Percentiles rank a stretch among this genome's conserved stretches.
Conservation (phyloP, 2,113 vertebrate species). For the Naja naja region DNA sequence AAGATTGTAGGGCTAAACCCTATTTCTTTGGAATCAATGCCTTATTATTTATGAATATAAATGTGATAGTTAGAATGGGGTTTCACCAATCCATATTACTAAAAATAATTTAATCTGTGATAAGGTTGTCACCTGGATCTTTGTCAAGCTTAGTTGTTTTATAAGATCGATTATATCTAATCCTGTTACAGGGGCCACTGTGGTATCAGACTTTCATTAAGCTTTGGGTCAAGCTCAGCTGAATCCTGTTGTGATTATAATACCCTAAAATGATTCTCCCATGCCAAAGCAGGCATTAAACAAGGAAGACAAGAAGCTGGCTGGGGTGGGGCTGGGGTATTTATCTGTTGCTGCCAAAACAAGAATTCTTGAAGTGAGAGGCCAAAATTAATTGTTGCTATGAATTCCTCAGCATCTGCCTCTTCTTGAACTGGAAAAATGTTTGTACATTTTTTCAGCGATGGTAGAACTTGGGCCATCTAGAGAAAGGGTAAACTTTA, state of each 20-base stretch:
- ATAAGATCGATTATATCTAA: background rate
- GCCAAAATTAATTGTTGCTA: background rate
- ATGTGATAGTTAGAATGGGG: background rate
- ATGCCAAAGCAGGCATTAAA: background rate
- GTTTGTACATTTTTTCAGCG: background rate
- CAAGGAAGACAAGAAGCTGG: background rate
- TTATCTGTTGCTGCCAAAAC: background rate
- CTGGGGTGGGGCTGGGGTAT: background rate
- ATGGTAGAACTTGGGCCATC: background rate
- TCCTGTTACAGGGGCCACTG: background rate
- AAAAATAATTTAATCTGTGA: background rate
- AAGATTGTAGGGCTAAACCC: background rate
- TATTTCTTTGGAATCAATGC: background rate
- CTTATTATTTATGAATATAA: background rate
- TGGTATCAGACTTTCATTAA: background rate
- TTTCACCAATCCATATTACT: background rate
- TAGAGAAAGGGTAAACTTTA: background rate
- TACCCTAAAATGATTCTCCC: background rate
- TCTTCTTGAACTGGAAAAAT: background rate
- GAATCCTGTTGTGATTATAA: background rate
- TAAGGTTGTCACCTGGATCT: background rate
- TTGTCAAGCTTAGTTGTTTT: background rate
- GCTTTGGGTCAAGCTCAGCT: background rate
- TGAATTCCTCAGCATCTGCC: background rate
- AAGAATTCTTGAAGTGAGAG: background rate